phyloP scores from a whole-genome alignment of 1,140 invertebrate genomes.

The Callitettix versicolor region DNA sequence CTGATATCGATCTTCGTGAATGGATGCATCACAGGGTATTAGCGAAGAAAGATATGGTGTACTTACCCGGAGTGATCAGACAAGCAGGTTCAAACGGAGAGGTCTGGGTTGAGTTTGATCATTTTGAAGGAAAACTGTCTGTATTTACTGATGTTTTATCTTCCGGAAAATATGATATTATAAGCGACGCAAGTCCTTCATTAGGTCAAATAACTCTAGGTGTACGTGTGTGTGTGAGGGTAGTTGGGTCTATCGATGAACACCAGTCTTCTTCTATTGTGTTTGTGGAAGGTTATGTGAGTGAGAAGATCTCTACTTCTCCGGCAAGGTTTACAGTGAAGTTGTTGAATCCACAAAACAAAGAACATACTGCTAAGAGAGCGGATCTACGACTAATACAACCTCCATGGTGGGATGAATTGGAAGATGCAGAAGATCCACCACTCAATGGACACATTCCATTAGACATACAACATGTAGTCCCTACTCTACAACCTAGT shows the following conservation, averaged over 20 bases:
- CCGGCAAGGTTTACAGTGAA: slow-evolving; percentile 70
- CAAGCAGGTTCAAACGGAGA: slow-evolving; percentile 43
- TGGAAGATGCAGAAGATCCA: slow-evolving; percentile 51
- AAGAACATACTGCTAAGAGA: slow-evolving; percentile 55
- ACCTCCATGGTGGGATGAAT: slow-evolving; percentile 91
- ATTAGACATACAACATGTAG: slow-evolving; percentile 24
- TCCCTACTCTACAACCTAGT: slow-evolving; percentile 22
- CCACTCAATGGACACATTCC: slow-evolving; percentile 19
- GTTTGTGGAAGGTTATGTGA: slow-evolving; percentile 77
- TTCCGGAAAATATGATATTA: slow-evolving; percentile 72
- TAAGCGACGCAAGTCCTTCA: slow-evolving; percentile 85
- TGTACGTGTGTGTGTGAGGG: slow-evolving; percentile 51
- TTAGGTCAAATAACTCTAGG: slow-evolving; percentile 59
- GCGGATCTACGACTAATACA: slow-evolving; percentile 80
- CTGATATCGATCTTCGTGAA: slow-evolving; percentile 68
- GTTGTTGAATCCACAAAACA: slow-evolving; percentile 40
- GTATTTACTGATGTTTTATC: slow-evolving; percentile 38
- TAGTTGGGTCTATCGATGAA: slow-evolving; percentile 22
- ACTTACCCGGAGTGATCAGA: slow-evolving; percentile 69
- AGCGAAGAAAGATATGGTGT: slow-evolving; percentile 68
- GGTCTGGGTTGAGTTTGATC: slow-evolving; percentile 65
- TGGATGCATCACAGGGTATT: slow-evolving; percentile 85
- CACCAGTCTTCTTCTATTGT: slow-evolving; percentile 28
- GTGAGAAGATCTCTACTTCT: slow-evolving; percentile 50
- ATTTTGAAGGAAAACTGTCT: slow-evolving; percentile 45